A percentile compares a stretch with the other conserved stretches of the same genome.
Evolutionary conservation across 2,888 invertebrate genomes (phyloP).

Genomic region (Malthinus seriepunctatus): DNA sequence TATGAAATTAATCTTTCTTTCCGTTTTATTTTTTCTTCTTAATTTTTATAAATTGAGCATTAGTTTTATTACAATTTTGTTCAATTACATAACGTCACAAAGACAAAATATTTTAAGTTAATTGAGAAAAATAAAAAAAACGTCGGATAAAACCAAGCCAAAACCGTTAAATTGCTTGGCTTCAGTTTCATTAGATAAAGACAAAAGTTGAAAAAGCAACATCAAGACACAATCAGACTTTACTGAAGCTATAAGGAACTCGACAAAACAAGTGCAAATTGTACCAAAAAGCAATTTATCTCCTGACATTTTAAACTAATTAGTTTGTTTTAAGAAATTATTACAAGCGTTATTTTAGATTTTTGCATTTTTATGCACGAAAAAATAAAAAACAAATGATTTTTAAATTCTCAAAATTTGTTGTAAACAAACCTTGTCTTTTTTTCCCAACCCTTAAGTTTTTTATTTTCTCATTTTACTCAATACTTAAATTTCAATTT

Average conservation of each 20-base stretch:
- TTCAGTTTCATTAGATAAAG: slow-evolving; percentile 24
- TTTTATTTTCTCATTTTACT: neutral
- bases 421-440: neutral
- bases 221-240: slow-evolving; percentile 15
- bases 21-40: no score
- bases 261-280: slow-evolving; percentile 19
- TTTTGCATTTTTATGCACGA: neutral
- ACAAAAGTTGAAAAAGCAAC: slow-evolving; percentile 20
- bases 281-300: slow-evolving; percentile 21
- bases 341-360: neutral
- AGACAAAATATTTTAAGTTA: slow-evolving; percentile 27
- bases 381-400: neutral
- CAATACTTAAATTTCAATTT: neutral
- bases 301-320: slow-evolving; percentile 5
- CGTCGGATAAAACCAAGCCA: slow-evolving; percentile 18
- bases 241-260: slow-evolving; percentile 9
- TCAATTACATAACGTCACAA: slow-evolving; percentile 23
- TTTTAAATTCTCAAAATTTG: slow-evolving; percentile 2
- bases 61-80: slow-evolving; percentile 20
- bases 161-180: slow-evolving; percentile 24
- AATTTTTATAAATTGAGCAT: neutral
- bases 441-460: no score
- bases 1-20: no score
- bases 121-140: slow-evolving; percentile 22
- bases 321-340: slow-evolving; percentile 1